Evolutionary conservation across 2,113 vertebrate species (phyloP), one percentile per base, ranked within the genome.

Genomic region (Gnathonemus longibarbis): DNA sequence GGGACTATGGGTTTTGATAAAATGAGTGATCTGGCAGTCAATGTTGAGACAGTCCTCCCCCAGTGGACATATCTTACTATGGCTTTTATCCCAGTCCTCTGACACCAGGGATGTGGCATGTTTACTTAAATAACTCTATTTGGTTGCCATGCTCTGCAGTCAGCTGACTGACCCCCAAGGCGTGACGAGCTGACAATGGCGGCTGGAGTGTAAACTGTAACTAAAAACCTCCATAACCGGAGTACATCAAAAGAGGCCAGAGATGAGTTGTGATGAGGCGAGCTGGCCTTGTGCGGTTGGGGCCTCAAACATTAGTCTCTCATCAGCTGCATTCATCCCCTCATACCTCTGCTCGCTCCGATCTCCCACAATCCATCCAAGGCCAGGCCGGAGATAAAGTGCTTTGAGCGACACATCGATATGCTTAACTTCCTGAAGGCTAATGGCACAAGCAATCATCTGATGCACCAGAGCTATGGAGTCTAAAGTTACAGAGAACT

Each of bases 391-490:
- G n/a, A 89, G 52, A 89, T 85, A 19, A 85, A 89, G 52, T 89
- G 77, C 50, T 31, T 27, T 39, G 31, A 89, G 74, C 42, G 3
- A 53, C 48, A 83, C 48, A 53, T 83, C 66, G 17, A 52, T 83
- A 80, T 48, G 17, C n/a, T 53, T 35, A 66, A 74, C 70, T 89
- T 89, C 70, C 66, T 62, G 74, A 53, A 80, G 48, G 52, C 77
- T 89, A 89, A 89, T 46, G 89, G 89, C 35, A 49, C 39, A 62
- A 85, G 39, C 89, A 89, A 89, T 89, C 80, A 84, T 50, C 66
- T 24, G 45, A 49, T 1, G 46, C 77, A 27, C 66, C 46, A 7
- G 31, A 83, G 80, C 50, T 62, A n/a, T 58, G 49, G 42, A 89
- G 27, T 85, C 52, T 62, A 17, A 85, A 56, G 49, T 46, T 85